A percentile compares a stretch with the other conserved stretches of the same genome.
phyloP scores from a whole-genome alignment of 2,113 vertebrate genomes.

The Geothlypis trichas region DNA sequence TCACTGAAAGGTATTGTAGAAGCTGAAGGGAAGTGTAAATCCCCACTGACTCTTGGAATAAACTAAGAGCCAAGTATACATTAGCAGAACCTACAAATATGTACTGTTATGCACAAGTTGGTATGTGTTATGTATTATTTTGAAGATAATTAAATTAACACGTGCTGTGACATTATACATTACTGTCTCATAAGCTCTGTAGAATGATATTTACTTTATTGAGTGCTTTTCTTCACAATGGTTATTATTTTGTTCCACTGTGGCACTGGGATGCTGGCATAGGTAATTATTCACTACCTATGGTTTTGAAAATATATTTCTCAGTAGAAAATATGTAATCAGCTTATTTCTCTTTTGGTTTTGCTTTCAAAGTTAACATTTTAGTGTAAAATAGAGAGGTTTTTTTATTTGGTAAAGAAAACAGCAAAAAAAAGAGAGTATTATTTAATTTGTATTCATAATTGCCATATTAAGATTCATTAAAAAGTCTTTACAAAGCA shows the following conservation, averaged over 20 bases:
- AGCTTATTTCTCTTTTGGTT: neutral
- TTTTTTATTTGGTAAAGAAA: neutral
- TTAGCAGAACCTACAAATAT: neutral
- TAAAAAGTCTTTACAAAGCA: neutral
- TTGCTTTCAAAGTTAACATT: neutral
- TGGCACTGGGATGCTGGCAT: neutral
- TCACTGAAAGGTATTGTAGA: neutral
- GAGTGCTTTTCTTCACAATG: neutral
- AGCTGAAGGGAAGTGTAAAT: neutral
- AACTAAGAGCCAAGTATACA: neutral
- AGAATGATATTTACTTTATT: conserved; percentile 5
- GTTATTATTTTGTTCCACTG: neutral
- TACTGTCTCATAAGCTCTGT: neutral
- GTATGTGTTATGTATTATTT: neutral
- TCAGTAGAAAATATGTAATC: neutral
- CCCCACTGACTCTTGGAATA: neutral
- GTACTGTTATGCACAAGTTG: neutral
- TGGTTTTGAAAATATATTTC: neutral
- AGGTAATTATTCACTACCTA: neutral
- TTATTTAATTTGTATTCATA: neutral
- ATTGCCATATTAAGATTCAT: neutral
- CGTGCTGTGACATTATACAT: neutral
- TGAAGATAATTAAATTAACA: neutral
- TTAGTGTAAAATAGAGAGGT: neutral
- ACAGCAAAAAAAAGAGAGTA: neutral